A percentile compares a stretch with the other conserved stretches of the same genome.
phyloP scores from a whole-genome alignment of 2,888 invertebrate genomes.

The Hydrotaea cyrtoneurina region DNA sequence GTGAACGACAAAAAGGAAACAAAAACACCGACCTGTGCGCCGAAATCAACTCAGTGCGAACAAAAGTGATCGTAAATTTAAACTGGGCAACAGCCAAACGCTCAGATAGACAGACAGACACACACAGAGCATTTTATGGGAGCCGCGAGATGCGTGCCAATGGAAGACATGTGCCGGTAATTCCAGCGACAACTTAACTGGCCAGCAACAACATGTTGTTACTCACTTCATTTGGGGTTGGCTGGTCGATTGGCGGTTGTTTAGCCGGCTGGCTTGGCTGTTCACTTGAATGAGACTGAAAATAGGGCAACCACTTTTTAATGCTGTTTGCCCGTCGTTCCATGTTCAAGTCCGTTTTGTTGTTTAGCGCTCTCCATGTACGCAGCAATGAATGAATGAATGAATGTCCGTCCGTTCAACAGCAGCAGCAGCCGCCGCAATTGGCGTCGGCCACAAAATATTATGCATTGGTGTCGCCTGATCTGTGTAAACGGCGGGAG shows the following conservation, averaged over 20 bases:
- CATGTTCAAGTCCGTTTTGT: neutral
- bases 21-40: neutral
- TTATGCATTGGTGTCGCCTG: slow-evolving; percentile 71
- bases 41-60: slow-evolving; percentile 1
- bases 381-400: slow-evolving; percentile 1
- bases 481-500: slow-evolving; percentile 44
- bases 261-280: slow-evolving; percentile 22
- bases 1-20: slow-evolving; percentile 11
- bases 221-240: neutral
- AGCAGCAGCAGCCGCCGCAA: slow-evolving; percentile 15
- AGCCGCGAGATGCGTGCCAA: slow-evolving; percentile 56
- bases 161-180: slow-evolving; percentile 42
- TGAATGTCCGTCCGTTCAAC: neutral
- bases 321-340: neutral
- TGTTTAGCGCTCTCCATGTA: slow-evolving; percentile 5
- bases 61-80: slow-evolving; percentile 41
- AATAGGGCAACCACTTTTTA: slow-evolving; percentile 66
- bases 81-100: neutral
- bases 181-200: neutral
- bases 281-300: slow-evolving; percentile 35
- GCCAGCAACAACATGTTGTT: slow-evolving; percentile 24
- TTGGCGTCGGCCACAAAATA: slow-evolving; percentile 55
- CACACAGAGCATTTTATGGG: slow-evolving; percentile 7
- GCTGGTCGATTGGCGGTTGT: neutral
- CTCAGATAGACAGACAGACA: neutral